A percentile compares a stretch with the other conserved stretches of the same genome.
Evolutionary conservation across 1,140 invertebrate species (phyloP).

Genomic region (Achatina immaculata): DNA sequence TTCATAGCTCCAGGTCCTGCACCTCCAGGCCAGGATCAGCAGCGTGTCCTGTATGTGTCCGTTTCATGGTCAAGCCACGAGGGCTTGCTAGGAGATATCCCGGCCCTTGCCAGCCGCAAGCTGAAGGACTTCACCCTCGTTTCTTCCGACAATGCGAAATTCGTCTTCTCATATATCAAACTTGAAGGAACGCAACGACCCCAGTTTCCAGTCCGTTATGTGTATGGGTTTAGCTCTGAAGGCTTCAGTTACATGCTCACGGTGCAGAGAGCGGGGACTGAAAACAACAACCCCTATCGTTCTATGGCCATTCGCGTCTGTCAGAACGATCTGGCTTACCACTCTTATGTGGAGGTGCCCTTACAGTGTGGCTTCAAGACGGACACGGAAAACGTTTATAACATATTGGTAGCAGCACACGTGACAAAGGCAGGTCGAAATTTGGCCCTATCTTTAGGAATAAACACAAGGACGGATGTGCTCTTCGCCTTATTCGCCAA

Average conservation of each 20-base stretch:
- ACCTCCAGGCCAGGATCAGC: conserved; percentile 78
- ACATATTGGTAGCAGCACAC: conserved; percentile 92
- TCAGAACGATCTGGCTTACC: conserved; percentile 95
- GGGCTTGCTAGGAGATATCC: conserved; percentile 90
- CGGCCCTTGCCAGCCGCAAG: conserved; percentile 92
- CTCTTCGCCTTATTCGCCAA: conserved; percentile 94
- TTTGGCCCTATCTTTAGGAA: conserved; percentile 88
- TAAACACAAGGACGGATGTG: conserved; percentile 89
- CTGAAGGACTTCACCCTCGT: conserved; percentile 93
- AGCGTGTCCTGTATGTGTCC: conserved; percentile 94
- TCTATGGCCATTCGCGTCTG: conserved; percentile 96
- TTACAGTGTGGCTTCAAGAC: conserved; percentile 88
- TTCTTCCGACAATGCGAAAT: conserved; percentile 56
- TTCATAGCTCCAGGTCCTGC: conserved; percentile 96
- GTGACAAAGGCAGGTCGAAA: conserved; percentile 93
- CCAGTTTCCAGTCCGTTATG: conserved; percentile 83
- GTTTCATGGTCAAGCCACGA: conserved; percentile 92
- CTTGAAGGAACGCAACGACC: conserved; percentile 54
- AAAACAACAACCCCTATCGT: conserved; percentile 85
- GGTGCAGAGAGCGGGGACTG: conserved; percentile 86
- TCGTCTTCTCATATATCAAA: conserved; percentile 34
- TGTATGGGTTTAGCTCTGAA: conserved; percentile 95
- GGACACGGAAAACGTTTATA: conserved; percentile 76
- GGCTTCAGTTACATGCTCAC: conserved; percentile 97
- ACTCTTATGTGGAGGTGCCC: conserved; percentile 97